phyloP scores from a whole-genome alignment of 2,888 invertebrate genomes.

The Trachelus stipa region DNA sequence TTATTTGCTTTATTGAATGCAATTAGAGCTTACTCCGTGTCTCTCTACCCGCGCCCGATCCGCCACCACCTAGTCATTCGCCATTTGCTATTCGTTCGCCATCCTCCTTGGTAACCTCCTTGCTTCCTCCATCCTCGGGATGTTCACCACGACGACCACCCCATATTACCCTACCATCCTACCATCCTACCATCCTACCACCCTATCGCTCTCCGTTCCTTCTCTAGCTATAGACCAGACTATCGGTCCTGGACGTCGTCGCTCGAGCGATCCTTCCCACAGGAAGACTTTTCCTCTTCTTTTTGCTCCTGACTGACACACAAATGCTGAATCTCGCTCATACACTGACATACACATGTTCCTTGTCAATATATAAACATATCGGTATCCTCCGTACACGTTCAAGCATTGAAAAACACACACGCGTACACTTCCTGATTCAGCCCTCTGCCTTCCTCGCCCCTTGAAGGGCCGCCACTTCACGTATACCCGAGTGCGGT shows the following conservation, averaged over 20 bases:
- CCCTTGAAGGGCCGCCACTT: slow-evolving; percentile 12
- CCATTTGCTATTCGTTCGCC: not conserved
- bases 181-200: not conserved
- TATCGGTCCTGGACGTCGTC: not conserved
- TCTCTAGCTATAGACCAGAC: not conserved
- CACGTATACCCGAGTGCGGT: slow-evolving; percentile 12
- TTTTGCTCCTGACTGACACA: not conserved
- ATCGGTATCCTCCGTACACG: not conserved
- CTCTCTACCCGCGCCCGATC: slow-evolving; percentile 37
- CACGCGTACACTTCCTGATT: slow-evolving; percentile 10
- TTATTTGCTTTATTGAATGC: slow-evolving; percentile 65
- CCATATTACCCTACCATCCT: not conserved
- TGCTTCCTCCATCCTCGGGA: not conserved
- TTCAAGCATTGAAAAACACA: not conserved
- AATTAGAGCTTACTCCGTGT: slow-evolving; percentile 64
- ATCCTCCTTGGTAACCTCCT: not conserved
- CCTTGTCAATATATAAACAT: not conserved
- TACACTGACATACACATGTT: not conserved
- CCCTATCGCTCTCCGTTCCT: not conserved
- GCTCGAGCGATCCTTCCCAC: slow-evolving; percentile 17
- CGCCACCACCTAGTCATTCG: slow-evolving; percentile 10
- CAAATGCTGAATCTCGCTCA: not conserved
- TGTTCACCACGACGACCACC: not conserved
- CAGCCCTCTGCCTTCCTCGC: slow-evolving; percentile 12
- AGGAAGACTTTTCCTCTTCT: slow-evolving; percentile 25